Base-by-base conservation (phyloP, 1,140 invertebrate species). In the Marisa cornuarietis region DNA sequence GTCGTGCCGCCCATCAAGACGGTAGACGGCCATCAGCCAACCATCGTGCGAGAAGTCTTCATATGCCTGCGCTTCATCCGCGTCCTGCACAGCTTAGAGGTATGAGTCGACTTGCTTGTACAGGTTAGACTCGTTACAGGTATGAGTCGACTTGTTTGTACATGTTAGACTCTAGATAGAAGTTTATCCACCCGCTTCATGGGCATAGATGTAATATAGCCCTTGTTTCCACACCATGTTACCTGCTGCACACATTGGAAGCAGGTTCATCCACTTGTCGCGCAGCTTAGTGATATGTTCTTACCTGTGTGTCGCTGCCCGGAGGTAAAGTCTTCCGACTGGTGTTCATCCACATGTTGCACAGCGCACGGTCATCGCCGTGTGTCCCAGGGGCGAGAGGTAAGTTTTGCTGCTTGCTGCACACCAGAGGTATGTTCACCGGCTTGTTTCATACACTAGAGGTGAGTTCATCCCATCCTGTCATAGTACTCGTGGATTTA, bases 21-120 rank as follows among this genome's bases (percentile, higher is more conserved):
- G 51, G 10, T 0, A 13, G 18, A 18, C 16, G 31, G 26, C 26
- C 9, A 79, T 4, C 76, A 81, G 9, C 62, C 76, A 18, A 58
- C 82, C 61, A 80, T 81, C 51, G 76, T 84, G 0, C 52, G 81
- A 0, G 54, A 83, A 6, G 80, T 85, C 20, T 84, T 87, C 68
- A 84, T 85, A 16, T 76, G 86, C 14, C 79, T 88, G 0, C 78
- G 88, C 51, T 79, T 85, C 18, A 83, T 85, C 58, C 68, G 87
- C 42, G 51, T 85, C 0, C 77, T 88, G 49, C 63, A 85, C 62
- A 77, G 87, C 0, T 68, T 87, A 24, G 84, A 88, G 87, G 87
- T 89, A 78, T 31, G 76, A 31, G 20, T 24, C 24, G 66, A 16
- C 26, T 9, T 31, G 4, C 11, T 10, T 18, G 16, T n/a, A n/a